Evolutionary conservation across 2,797 vertebrate species (phyloP), one percentile per base, ranked within the genome.

Genomic region (Catostomus latipinnis): DNA sequence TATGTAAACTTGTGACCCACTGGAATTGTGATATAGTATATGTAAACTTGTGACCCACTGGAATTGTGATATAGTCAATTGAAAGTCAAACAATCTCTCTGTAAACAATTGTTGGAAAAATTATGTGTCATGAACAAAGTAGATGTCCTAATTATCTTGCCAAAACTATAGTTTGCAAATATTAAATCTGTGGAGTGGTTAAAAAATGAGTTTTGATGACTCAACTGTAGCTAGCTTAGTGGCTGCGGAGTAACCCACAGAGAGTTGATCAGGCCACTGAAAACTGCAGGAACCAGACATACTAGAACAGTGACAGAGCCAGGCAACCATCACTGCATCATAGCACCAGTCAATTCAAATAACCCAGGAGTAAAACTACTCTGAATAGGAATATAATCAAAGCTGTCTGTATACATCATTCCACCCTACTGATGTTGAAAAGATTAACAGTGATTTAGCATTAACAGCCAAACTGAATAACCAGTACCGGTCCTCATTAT

Each of bases 281-380:
- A 58, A 74, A 76, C 52, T 22, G 16, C 53, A 76, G 13, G 52
- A 62, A 71, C 82, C 58, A 71, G 84, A 89, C 89, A 7, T 8
- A 46, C 60, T 57, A 86, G 87, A 88, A 90, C 6, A 4, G 49
- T 34, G 11, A 69, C 78, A 82, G 50, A 34, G 1, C 4, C 69
- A 73, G 43, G 8, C 58, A 74, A 43, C 50, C 67, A 2, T 3
- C 13, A 50, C 22, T 54, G 50, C 12, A 52, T 56, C 52, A 6
- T 11, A 45, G 5, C 74, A 68, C 45, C 6, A 6, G 22, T 71
- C 60, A 48, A n/a, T 71, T 65, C 50, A 71, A 22, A 5, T 8
- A 16, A 68, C 43, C 58, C 22, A 57, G 11, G 6, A 14, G 52
- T 62, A 67, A 57, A 50, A 52, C 2, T 62, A 67, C 52, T 74